A percentile compares a stretch with the other conserved stretches of the same genome.
phyloP scores from a whole-genome alignment of 2,888 invertebrate genomes.

The Pyrrhosoma nymphula region DNA sequence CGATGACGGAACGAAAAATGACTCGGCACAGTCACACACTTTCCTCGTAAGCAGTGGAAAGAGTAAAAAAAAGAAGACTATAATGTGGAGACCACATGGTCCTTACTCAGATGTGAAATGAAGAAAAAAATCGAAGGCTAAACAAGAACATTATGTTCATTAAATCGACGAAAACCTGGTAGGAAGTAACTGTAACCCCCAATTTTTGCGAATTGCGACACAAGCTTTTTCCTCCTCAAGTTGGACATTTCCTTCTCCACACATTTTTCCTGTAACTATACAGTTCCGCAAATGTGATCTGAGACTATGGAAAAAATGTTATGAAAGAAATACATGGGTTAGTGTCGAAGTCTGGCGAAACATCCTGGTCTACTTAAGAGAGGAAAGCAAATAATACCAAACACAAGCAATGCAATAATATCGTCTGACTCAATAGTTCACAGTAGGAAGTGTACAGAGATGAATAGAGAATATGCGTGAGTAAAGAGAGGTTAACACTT shows the following conservation, averaged over 20 bases:
- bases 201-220: background rate
- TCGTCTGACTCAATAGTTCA: too few relatives aligned
- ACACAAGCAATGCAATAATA: too few relatives aligned
- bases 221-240: background rate
- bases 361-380: background rate
- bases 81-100: background rate
- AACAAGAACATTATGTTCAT: background rate
- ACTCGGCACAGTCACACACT: background rate
- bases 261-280: background rate
- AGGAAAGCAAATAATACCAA: background rate
- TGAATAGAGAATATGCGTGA: too few relatives aligned
- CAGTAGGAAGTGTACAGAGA: too few relatives aligned
- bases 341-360: too few relatives aligned
- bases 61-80: background rate
- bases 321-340: background rate
- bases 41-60: background rate
- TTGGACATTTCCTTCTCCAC: background rate
- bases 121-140: background rate
- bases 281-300: background rate
- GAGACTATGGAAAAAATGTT: background rate
- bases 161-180: background rate
- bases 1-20: slow-evolving; percentile 1
- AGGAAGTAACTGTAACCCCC: background rate
- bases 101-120: background rate
- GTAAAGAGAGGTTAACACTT: too few relatives aligned